phyloP scores from a whole-genome alignment of 2,113 vertebrate species.

The Lophotis ruficrista region DNA sequence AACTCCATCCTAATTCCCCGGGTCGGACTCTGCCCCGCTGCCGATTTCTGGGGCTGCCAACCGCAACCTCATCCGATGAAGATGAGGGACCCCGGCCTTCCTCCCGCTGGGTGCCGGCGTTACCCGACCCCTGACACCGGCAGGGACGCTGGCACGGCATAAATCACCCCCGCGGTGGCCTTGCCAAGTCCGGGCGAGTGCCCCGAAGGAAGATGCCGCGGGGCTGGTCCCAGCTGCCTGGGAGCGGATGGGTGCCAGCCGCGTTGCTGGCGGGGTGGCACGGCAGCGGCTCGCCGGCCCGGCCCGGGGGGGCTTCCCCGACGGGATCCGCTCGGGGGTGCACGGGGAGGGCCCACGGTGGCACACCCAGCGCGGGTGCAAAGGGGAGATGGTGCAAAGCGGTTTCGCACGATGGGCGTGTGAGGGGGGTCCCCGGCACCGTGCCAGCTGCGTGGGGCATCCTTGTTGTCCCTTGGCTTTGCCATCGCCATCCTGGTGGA shows the following conservation, averaged over 20 bases:
- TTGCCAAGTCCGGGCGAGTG: not conserved
- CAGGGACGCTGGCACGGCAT: rapidly evolving
- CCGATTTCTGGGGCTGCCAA: not conserved
- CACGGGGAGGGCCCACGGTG: rapidly evolving
- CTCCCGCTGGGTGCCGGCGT: rapidly evolving
- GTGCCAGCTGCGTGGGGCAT: not conserved
- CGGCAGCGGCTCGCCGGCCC: rapidly evolving
- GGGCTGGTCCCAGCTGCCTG: not conserved
- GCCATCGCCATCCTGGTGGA: not conserved
- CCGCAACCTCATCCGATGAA: not conserved
- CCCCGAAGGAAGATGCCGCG: not conserved
- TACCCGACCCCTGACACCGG: not conserved
- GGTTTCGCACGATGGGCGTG: not conserved
- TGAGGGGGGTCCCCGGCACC: rapidly evolving
- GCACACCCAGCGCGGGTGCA: not conserved
- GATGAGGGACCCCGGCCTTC: not conserved
- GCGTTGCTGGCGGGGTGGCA: not conserved
- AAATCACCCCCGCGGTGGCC: not conserved
- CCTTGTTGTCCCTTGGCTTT: not conserved
- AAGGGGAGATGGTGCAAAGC: not conserved
- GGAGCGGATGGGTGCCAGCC: not conserved
- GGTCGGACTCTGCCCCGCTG: not conserved
- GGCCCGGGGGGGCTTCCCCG: not conserved
- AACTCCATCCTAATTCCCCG: not conserved
- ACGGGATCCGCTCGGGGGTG: rapidly evolving